phyloP scores from a whole-genome alignment of 2,888 invertebrate species.

The Andrena dorsata region DNA sequence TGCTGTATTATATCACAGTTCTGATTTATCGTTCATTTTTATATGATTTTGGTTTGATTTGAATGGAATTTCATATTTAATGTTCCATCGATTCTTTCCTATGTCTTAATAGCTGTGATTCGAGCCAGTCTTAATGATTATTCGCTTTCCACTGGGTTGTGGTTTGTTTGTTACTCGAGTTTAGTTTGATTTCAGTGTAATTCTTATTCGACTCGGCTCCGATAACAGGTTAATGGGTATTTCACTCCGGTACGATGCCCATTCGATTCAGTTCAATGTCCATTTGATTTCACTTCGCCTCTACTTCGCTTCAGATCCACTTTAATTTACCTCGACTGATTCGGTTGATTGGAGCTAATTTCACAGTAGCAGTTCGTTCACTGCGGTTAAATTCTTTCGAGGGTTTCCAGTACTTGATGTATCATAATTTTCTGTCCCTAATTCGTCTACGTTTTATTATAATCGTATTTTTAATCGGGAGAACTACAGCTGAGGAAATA shows the following conservation, averaged over 20 bases:
- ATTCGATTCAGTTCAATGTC: neutral
- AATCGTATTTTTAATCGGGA: neutral
- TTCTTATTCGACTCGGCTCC: neutral
- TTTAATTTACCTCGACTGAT: slow-evolving; percentile 9
- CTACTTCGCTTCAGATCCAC: slow-evolving; percentile 1
- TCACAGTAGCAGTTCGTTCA: neutral
- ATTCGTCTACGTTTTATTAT: neutral
- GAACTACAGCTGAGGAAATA: neutral
- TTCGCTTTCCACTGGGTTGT: neutral
- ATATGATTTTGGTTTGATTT: neutral
- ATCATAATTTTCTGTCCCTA: neutral
- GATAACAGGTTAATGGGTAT: slow-evolving; percentile 1
- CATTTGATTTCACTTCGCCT: slow-evolving; percentile 1
- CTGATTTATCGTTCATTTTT: neutral
- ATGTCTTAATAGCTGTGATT: neutral
- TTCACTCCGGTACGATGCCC: neutral
- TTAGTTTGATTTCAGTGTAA: neutral
- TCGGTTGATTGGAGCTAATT: neutral
- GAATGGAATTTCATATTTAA: neutral
- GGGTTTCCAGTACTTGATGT: neutral
- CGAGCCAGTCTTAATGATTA: neutral
- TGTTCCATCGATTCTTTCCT: too few relatives aligned
- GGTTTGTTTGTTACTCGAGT: neutral
- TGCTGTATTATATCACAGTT: neutral
- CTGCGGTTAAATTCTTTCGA: neutral